Percentiles rank a stretch among this genome's conserved stretches.
Evolutionary conservation across 2,888 invertebrate genomes (phyloP).

Genomic region (Habroteleia sp.): DNA sequence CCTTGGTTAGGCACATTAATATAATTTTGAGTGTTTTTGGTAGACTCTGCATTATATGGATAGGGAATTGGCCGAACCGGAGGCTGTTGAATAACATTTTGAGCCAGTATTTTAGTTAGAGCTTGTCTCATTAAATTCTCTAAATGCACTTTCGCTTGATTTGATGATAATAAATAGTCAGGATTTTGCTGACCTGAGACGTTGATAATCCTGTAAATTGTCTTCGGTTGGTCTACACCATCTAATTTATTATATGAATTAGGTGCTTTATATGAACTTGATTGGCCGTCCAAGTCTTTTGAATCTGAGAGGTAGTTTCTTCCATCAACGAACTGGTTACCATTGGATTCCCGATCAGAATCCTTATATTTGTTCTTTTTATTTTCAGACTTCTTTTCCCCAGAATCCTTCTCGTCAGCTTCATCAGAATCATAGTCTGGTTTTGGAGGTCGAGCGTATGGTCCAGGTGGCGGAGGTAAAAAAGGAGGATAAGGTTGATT

Average conservation of each 20-base stretch:
- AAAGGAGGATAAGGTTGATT: conserved; percentile 69
- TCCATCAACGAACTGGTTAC: conserved; percentile 73
- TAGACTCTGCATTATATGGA: conserved; percentile 27
- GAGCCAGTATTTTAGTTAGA: conserved; percentile 70
- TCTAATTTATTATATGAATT: conserved; percentile 72
- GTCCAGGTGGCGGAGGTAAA: conserved; percentile 66
- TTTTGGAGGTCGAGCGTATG: conserved; percentile 48
- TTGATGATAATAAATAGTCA: conserved; percentile 68
- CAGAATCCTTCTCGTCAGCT: conserved; percentile 55
- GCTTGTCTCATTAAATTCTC: conserved; percentile 76
- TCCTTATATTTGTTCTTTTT: conserved; percentile 66
- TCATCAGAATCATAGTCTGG: conserved; percentile 60
- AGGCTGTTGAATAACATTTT: conserved; percentile 66
- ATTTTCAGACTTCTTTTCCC: conserved; percentile 64
- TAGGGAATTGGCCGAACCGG: conserved; percentile 58
- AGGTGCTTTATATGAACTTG: conserved; percentile 71
- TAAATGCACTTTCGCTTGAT: conserved; percentile 68
- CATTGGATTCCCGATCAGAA: conserved; percentile 59
- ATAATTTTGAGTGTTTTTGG: conserved; percentile 63
- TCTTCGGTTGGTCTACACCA: conserved; percentile 67
- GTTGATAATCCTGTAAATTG: conserved; percentile 73
- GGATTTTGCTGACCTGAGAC: conserved; percentile 71
- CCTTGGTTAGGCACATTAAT: conserved; percentile 43
- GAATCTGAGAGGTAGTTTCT: conserved; percentile 72
- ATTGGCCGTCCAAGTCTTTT: conserved; percentile 74